These are phyloP conservation scores for Eleutherodactylus coqui DNA, from an alignment of 2,797 vertebrate species.

Conservation along the genomic window DNA sequence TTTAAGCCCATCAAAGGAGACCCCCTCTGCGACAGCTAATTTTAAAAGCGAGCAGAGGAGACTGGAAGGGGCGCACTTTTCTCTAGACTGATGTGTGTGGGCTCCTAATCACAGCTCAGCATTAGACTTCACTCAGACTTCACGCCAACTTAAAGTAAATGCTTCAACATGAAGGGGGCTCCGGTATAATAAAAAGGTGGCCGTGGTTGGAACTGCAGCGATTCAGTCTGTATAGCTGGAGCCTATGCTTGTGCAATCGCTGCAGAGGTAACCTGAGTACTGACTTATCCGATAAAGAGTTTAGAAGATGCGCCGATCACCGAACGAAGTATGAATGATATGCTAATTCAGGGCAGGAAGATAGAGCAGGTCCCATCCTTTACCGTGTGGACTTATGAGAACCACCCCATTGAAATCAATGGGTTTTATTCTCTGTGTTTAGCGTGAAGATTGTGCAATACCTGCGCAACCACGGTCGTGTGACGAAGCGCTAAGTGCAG, in stretches of 20 bases:
- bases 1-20: background rate
- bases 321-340: background rate
- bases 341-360: no score
- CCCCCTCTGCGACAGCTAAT: background rate
- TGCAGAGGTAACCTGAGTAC: background rate
- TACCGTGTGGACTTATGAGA: no score
- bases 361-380: no score
- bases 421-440: no score
- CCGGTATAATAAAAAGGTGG: background rate
- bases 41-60: background rate
- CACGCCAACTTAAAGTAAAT: background rate
- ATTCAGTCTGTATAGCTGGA: background rate
- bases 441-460: no score
- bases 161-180: background rate
- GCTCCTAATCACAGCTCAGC: slow-evolving; percentile 8
- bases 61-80: background rate
- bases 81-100: background rate
- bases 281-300: background rate
- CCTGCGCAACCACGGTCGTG: no score
- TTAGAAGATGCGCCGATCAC: background rate
- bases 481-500: no score
- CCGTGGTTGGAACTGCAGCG: background rate
- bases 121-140: background rate
- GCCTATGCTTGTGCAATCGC: background rate
- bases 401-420: no score